These are phyloP conservation scores for Sarcophilus harrisii DNA, from an alignment of 2,797 vertebrate genomes.

Conservation along the genomic window DNA sequence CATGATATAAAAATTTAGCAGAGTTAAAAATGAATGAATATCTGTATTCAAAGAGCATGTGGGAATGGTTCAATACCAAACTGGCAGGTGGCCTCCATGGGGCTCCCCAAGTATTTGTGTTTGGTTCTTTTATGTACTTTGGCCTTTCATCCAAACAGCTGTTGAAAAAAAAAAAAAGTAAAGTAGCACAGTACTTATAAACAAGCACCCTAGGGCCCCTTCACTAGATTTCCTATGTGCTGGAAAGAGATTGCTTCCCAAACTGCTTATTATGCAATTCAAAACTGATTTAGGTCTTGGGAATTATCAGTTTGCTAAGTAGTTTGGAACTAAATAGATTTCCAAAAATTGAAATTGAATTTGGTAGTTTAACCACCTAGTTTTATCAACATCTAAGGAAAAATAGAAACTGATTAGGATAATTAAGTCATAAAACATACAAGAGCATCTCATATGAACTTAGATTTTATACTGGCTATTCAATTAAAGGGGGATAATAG, in stretches of 20 bases:
- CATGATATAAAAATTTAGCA: background rate
- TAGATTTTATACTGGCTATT: background rate
- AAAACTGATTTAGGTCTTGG: background rate
- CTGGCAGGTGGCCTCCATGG: background rate
- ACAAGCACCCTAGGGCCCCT: conserved; percentile 41
- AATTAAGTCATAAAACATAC: background rate
- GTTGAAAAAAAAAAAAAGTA: background rate
- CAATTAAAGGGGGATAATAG: background rate
- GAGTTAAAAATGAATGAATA: background rate
- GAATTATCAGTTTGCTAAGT: background rate
- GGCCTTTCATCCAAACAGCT: background rate
- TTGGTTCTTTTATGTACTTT: background rate
- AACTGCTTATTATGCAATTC: background rate
- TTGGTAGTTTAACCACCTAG: background rate
- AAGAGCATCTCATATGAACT: background rate
- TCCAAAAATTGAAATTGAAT: conserved; percentile 7
- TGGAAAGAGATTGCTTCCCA: background rate
- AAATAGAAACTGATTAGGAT: background rate
- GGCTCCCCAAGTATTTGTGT: background rate
- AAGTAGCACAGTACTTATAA: background rate
- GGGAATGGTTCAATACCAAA: background rate
- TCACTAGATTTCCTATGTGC: conserved; percentile 21
- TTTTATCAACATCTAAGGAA: background rate
- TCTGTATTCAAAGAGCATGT: background rate
- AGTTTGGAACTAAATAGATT: background rate